Evolutionary conservation across 2,113 vertebrate species (phyloP), one percentile per base, ranked within the genome.

Genomic region (Mionectes macconnelli): DNA sequence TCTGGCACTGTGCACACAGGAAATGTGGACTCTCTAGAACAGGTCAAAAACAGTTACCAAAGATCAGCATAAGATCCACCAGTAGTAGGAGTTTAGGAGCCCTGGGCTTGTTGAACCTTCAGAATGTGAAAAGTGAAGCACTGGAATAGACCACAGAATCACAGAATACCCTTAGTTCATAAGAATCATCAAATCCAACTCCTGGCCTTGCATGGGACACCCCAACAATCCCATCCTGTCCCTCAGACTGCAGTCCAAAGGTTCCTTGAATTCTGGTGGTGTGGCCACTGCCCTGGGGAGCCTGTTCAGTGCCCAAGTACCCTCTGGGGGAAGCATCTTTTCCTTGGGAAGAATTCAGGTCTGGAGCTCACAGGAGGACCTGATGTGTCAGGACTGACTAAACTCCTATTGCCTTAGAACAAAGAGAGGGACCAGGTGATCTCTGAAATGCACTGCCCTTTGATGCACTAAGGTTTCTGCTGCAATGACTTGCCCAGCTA

Each of bases 221-320:
- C 23, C n/a, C 62, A 53, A 6, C 9, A 60, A 75, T 10, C n/a
- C 70, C 45, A 68, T 16, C 24, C n/a, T 47, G 39, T 1, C 19
- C 45, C 69, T 39, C 12, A 0, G 1, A 59, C 15, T 0, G 0
- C 0, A 28, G 37, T 10, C 28, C 53, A 40, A 60, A 31, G 1
- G 0, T 9, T n/a, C n/a, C 55, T 53, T 55, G 47, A 62, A 44
- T 10, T 13, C 49, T 0, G 0, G 57, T 42, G 42, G 20, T 0
- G 3, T n/a, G 45, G 7, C 45, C 62, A 35, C 28, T 52, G n/a
- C 33, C 67, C 77, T 37, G 59, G 59, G 50, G 19, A 59, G 19
- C 23, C 33, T n/a, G 23, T 14, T 6, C 63, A 78, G 63, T 53
- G 64, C 73, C 73, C 37, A 21, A 60, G 7, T 20, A 53, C 13